Evolutionary conservation across 2,113 vertebrate genomes (phyloP).

Genomic region (Tenrec ecaudatus): DNA sequence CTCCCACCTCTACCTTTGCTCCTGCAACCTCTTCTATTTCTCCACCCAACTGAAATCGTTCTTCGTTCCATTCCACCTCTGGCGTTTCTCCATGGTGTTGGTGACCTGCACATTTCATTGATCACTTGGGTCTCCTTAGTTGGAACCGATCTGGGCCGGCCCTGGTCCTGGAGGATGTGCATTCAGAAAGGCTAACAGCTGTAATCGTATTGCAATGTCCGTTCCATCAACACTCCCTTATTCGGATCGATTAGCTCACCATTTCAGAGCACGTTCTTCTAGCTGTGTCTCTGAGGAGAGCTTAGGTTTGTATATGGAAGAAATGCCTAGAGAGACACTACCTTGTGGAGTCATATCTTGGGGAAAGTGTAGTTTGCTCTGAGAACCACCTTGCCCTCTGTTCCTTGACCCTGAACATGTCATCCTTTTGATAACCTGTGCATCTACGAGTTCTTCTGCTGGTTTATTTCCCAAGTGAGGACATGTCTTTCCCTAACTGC

Average conservation of each 20-base stretch:
- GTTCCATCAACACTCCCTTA: background rate
- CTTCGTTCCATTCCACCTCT: background rate
- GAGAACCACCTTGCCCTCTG: background rate
- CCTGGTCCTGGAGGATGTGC: background rate
- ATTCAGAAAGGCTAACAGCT: background rate
- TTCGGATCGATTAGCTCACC: background rate
- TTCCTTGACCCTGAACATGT: background rate
- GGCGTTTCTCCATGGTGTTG: background rate
- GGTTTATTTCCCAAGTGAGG: background rate
- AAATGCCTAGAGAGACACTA: background rate
- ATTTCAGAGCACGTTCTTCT: background rate
- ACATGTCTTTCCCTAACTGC: background rate
- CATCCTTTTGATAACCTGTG: background rate
- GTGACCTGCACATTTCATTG: background rate
- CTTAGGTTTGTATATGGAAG: background rate
- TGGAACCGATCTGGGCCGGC: background rate
- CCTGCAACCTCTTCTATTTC: background rate
- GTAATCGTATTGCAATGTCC: background rate
- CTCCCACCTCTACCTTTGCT: background rate
- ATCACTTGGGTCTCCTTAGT: background rate
- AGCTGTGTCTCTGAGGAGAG: background rate
- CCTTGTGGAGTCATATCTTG: background rate
- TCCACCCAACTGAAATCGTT: background rate
- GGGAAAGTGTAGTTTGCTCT: background rate
- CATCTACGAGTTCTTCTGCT: background rate